These are phyloP conservation scores for Lamellibrachia satsuma DNA, from an alignment of 2,888 invertebrate species.

Conservation along the genomic window DNA sequence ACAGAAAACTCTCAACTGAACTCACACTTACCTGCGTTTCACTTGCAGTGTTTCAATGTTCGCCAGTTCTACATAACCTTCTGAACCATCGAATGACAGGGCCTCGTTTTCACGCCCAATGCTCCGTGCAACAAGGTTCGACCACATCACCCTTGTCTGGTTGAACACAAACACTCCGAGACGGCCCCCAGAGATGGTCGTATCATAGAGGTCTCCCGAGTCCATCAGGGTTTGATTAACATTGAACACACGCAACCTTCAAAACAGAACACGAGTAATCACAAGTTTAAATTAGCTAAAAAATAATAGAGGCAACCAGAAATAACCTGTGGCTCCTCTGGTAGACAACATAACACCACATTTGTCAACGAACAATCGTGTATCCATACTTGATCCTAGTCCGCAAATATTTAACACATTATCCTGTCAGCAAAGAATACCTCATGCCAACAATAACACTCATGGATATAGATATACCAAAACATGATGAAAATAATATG, in stretches of 20 bases:
- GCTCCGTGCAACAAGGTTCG: constrained; percentile 48
- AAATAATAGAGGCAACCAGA: no score
- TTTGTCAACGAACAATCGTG: no score
- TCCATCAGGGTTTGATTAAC: constrained; percentile 37
- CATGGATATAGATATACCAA: no score
- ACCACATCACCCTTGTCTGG: constrained; percentile 49
- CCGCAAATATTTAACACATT: no score
- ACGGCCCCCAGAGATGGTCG: constrained; percentile 51
- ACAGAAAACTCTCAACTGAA: not conserved
- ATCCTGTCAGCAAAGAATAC: no score
- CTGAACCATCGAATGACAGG: constrained; percentile 48
- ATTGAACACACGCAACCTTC: constrained; percentile 30
- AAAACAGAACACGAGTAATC: not conserved
- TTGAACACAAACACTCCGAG: constrained; percentile 51
- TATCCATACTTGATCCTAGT: no score
- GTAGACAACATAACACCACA: no score
- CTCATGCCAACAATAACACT: no score
- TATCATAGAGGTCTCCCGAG: constrained; percentile 52
- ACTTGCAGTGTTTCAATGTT: constrained; percentile 35
- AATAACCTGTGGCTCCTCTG: no score
- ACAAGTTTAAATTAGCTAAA: no score
- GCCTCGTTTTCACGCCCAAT: constrained; percentile 46
- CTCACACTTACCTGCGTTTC: constrained; percentile 27
- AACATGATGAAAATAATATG: no score
- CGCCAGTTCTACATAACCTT: constrained; percentile 47